Conservation (phyloP, 1,140 invertebrate species). For the Drosophila repletoides region DNA sequence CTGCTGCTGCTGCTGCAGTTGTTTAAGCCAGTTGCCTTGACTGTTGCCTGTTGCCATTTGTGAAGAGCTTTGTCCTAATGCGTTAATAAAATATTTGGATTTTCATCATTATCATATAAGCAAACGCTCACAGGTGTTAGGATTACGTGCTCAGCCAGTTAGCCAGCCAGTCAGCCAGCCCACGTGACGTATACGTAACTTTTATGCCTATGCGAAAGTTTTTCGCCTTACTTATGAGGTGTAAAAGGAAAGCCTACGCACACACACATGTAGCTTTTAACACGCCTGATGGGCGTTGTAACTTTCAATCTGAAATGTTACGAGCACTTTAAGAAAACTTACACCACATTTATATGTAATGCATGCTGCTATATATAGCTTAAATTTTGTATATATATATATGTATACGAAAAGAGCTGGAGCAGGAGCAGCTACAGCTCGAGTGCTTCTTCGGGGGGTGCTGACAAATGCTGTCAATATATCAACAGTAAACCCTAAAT, state of each 20-base stretch:
- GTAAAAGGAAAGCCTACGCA: not conserved
- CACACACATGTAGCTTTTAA: no score
- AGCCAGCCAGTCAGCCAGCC: not conserved
- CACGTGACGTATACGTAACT: slow-evolving; percentile 30
- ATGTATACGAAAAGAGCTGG: not conserved
- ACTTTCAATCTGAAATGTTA: slow-evolving; percentile 7
- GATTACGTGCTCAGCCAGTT: slow-evolving; percentile 29
- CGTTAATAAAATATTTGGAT: slow-evolving; percentile 55
- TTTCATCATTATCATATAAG: slow-evolving; percentile 50
- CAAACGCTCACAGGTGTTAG: slow-evolving; percentile 53
- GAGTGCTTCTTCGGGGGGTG: slow-evolving; percentile 36
- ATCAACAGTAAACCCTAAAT: slow-evolving; percentile 64
- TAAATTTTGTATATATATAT: not conserved
- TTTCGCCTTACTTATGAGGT: slow-evolving; percentile 19
- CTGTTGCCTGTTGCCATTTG: slow-evolving; percentile 25
- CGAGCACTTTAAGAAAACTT: slow-evolving; percentile 34
- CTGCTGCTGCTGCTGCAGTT: no score
- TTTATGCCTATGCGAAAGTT: slow-evolving; percentile 32
- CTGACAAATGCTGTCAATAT: slow-evolving; percentile 75
- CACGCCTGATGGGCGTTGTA: slow-evolving; percentile 1
- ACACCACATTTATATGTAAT: slow-evolving; percentile 3
- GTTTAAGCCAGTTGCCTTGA: slow-evolving; percentile 9
- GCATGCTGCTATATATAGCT: not conserved
- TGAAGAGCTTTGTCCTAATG: slow-evolving; percentile 59
- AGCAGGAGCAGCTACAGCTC: not conserved